phyloP scores from a whole-genome alignment of 2,888 invertebrate genomes.

The Zygaena filipendulae region DNA sequence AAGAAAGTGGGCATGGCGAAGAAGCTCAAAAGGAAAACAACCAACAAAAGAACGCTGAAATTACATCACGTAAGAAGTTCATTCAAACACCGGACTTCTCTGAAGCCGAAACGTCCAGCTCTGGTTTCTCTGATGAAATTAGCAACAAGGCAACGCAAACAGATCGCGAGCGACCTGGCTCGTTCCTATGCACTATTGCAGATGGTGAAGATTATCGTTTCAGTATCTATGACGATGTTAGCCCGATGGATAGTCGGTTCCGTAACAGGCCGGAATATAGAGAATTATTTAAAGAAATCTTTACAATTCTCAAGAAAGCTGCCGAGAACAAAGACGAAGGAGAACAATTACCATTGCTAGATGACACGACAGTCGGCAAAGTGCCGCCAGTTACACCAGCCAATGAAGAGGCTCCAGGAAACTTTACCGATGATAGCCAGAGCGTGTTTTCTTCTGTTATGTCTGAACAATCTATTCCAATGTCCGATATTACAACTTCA shows the following conservation, averaged over 20 bases:
- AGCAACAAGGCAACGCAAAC: slow-evolving; percentile 87
- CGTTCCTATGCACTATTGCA: slow-evolving; percentile 84
- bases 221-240: slow-evolving; percentile 84
- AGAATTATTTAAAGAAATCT: slow-evolving; percentile 85
- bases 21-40: slow-evolving; percentile 59
- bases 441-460: slow-evolving; percentile 81
- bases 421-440: slow-evolving; percentile 77
- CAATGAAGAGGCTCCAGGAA: slow-evolving; percentile 72
- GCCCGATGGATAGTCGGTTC: slow-evolving; percentile 84
- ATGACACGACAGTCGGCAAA: slow-evolving; percentile 70
- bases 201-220: slow-evolving; percentile 88
- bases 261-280: slow-evolving; percentile 85
- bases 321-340: slow-evolving; percentile 86
- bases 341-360: slow-evolving; percentile 77
- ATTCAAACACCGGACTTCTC: slow-evolving; percentile 86
- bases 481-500: slow-evolving; percentile 73
- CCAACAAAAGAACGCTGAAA: slow-evolving; percentile 49
- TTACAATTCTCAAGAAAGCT: slow-evolving; percentile 83
- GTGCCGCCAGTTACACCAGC: slow-evolving; percentile 77
- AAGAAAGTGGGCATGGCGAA: slow-evolving; percentile 72
- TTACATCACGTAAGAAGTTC: slow-evolving; percentile 61
- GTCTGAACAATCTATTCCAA: slow-evolving; percentile 77
- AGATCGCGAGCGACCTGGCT: slow-evolving; percentile 79
- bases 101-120: slow-evolving; percentile 86
- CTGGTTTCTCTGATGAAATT: slow-evolving; percentile 86